phyloP scores from a whole-genome alignment of 1,140 invertebrate species.

The Plodia interpunctella region DNA sequence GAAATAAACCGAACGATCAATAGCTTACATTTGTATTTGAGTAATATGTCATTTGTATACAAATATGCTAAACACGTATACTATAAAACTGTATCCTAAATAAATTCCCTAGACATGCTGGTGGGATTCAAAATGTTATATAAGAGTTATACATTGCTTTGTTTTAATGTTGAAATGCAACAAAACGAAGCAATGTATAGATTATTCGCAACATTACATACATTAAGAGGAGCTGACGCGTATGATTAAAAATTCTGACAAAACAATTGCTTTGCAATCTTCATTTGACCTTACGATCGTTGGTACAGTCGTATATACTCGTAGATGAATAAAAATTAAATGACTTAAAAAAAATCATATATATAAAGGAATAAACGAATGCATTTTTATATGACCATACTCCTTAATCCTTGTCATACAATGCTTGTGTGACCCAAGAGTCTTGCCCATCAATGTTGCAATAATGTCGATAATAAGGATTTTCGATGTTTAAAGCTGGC shows the following conservation, averaged over 20 bases:
- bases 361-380: slow-evolving; percentile 27
- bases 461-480: no score
- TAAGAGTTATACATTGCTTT: no score
- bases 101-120: slow-evolving; percentile 19
- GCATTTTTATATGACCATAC: slow-evolving; percentile 40
- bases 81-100: slow-evolving; percentile 25
- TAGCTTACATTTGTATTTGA: neutral
- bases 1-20: neutral
- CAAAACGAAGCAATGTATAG: no score
- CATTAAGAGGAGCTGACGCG: no score
- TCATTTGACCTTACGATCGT: no score
- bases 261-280: no score
- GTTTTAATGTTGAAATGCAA: no score
- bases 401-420: slow-evolving; percentile 47
- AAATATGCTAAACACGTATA: slow-evolving; percentile 10
- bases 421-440: slow-evolving; percentile 25
- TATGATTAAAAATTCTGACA: no score
- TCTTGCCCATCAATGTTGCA: slow-evolving; percentile 1
- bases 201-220: no score
- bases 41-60: neutral
- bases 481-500: neutral
- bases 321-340: no score
- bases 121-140: slow-evolving; percentile 27
- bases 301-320: no score
- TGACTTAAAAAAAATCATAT: no score